Conservation (phyloP, 1,140 invertebrate genomes). For the Cephus cinctus region DNA sequence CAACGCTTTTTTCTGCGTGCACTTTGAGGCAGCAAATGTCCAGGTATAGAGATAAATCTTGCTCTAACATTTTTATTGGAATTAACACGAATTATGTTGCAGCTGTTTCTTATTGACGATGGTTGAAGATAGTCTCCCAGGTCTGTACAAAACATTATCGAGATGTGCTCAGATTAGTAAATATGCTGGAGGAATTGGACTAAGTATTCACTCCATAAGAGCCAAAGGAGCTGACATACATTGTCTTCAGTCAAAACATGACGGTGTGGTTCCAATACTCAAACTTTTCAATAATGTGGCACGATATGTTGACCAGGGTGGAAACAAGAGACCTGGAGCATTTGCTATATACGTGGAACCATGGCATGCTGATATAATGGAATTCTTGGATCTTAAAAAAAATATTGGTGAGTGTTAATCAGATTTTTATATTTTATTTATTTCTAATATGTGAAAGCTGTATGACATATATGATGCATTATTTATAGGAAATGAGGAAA, state of each 20-base stretch:
- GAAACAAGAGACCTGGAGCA: slow-evolving; percentile 73
- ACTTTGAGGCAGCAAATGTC: slow-evolving; percentile 70
- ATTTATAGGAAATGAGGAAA: slow-evolving; percentile 64
- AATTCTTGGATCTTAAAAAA: slow-evolving; percentile 67
- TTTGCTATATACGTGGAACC: slow-evolving; percentile 76
- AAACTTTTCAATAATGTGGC: slow-evolving; percentile 71
- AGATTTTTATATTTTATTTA: too few species aligned
- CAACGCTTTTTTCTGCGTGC: slow-evolving; percentile 76
- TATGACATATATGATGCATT: too few species aligned
- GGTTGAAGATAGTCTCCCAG: slow-evolving; percentile 70
- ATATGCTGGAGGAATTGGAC: too few species aligned
- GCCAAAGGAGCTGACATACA: too few species aligned
- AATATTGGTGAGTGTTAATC: too few species aligned
- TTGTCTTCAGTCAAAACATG: too few species aligned
- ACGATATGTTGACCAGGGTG: slow-evolving; percentile 74
- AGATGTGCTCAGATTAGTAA: slow-evolving; percentile 68
- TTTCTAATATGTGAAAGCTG: too few species aligned
- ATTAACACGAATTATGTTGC: slow-evolving; percentile 6
- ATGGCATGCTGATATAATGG: slow-evolving; percentile 73
- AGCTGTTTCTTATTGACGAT: slow-evolving; percentile 69
- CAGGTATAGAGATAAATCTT: too few species aligned
- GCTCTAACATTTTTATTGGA: not conserved
- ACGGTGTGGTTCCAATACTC: slow-evolving; percentile 72
- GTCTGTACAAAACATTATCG: slow-evolving; percentile 72
- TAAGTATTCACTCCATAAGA: too few species aligned